phyloP scores from a whole-genome alignment of 2,888 invertebrate species.

The Graphium colonna region DNA sequence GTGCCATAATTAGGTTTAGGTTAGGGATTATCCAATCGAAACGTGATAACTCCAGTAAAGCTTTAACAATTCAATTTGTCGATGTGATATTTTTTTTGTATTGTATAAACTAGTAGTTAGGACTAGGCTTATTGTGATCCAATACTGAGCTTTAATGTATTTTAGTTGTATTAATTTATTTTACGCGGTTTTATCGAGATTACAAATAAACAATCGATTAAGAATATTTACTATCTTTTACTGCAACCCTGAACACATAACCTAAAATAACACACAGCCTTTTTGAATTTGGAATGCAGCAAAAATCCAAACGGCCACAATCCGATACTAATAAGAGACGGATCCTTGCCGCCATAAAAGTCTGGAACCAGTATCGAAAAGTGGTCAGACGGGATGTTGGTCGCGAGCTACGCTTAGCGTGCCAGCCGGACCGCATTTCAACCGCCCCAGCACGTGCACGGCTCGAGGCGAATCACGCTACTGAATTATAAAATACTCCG shows the following conservation, averaged over 20 bases:
- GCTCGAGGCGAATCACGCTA: conserved; percentile 59
- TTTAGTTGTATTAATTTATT: conserved; percentile 62
- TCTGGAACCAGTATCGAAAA: conserved; percentile 48
- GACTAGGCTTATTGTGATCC: conserved; percentile 64
- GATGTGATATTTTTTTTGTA: conserved; percentile 67
- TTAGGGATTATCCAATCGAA: conserved; percentile 35
- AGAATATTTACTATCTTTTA: conserved; percentile 53
- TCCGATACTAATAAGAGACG: conserved; percentile 40
- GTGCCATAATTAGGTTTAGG: conserved; percentile 67
- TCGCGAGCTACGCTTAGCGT: conserved; percentile 23
- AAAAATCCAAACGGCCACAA: conserved; percentile 20
- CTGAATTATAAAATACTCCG: conserved; percentile 63
- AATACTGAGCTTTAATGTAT: conserved; percentile 68
- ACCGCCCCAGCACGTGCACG: conserved; percentile 58
- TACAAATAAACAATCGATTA: conserved; percentile 52
- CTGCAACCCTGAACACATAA: conserved; percentile 32
- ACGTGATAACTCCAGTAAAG: conserved; percentile 71
- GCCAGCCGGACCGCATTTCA: conserved; percentile 39
- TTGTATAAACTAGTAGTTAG: conserved; percentile 55
- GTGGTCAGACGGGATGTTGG: conserved; percentile 55
- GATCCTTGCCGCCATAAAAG: conserved; percentile 42
- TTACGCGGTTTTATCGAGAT: conserved; percentile 39
- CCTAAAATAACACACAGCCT: no score
- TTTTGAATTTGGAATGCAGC: no score
- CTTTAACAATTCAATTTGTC: conserved; percentile 58